Evolutionary conservation across 2,797 vertebrate species (phyloP).

Genomic region (Chaenodraco wilsoni): DNA sequence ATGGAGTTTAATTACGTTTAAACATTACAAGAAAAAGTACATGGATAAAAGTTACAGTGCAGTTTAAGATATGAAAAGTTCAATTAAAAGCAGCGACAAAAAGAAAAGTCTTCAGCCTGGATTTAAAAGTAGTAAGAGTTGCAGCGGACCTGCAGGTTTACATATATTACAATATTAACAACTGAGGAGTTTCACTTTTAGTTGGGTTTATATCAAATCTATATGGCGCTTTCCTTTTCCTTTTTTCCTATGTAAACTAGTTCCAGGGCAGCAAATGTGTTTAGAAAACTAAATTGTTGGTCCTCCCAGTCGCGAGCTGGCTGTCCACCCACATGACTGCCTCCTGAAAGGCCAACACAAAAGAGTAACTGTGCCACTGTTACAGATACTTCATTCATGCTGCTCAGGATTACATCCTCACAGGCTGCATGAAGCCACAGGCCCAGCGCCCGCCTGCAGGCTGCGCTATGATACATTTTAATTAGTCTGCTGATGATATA

Average conservation of each 20-base stretch:
- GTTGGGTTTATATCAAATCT: too few relatives aligned
- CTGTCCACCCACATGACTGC: constrained; percentile 43
- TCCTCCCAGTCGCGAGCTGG: constrained; percentile 32
- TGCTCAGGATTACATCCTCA: constrained; percentile 51
- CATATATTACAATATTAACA: not conserved
- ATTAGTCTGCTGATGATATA: constrained; percentile 34
- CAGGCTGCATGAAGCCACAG: constrained; percentile 48
- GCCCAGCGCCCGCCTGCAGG: constrained; percentile 22
- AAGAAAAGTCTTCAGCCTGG: too few relatives aligned
- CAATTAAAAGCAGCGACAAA: too few relatives aligned
- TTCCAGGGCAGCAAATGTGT: constrained; percentile 22
- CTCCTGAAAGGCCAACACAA: constrained; percentile 55
- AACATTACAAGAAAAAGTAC: too few relatives aligned
- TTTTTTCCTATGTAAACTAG: not conserved
- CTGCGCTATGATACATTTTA: constrained; percentile 43
- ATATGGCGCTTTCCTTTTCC: not conserved
- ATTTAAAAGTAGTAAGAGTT: too few relatives aligned
- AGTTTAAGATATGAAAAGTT: too few relatives aligned
- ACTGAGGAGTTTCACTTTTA: too few relatives aligned
- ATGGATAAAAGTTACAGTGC: too few relatives aligned
- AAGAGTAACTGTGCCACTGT: constrained; percentile 66
- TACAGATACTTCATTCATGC: constrained; percentile 65
- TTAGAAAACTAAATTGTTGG: constrained; percentile 26
- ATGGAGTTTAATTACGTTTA: too few relatives aligned
- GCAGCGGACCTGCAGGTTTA: too few relatives aligned